phyloP scores from a whole-genome alignment of 1,140 invertebrate species.

The Meteorus sp. region DNA sequence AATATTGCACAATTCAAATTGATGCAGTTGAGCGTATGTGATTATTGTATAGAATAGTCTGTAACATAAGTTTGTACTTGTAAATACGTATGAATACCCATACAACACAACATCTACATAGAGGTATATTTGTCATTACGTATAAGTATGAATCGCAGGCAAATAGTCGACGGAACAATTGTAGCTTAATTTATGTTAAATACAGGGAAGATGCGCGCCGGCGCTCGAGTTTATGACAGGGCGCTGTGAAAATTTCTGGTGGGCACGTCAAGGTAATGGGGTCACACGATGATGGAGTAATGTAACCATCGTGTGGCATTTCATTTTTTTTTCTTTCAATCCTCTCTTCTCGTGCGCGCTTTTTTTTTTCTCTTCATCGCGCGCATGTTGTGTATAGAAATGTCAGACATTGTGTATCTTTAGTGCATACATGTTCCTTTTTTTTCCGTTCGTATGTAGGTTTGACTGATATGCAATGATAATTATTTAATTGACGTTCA shows the following conservation, averaged over 20 bases:
- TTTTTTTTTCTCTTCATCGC: background rate
- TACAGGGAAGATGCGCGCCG: slow-evolving; percentile 26
- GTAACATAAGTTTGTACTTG: no score
- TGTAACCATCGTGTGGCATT: slow-evolving; percentile 16
- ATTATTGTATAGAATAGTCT: no score
- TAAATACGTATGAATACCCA: background rate
- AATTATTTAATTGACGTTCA: slow-evolving; percentile 13
- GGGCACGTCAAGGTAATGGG: slow-evolving; percentile 30
- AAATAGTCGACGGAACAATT: slow-evolving; percentile 26
- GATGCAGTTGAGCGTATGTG: no score
- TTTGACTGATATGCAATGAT: slow-evolving; percentile 14
- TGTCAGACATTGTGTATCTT: slow-evolving; percentile 5
- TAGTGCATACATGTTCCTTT: background rate
- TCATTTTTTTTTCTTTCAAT: slow-evolving; percentile 18
- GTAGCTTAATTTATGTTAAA: slow-evolving; percentile 31
- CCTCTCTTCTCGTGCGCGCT: background rate
- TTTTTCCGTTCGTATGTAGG: background rate
- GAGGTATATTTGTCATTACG: no score
- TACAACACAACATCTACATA: no score
- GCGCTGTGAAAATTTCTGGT: slow-evolving; percentile 18
- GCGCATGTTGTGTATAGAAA: background rate
- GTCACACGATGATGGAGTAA: slow-evolving; percentile 14
- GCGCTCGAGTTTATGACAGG: slow-evolving; percentile 20
- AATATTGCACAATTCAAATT: slow-evolving; percentile 22
- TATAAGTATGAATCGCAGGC: background rate